Evolutionary conservation across 1,140 invertebrate species (phyloP), one percentile per base, ranked within the genome.

Genomic region (Stenopsyche tienmushanensis): DNA sequence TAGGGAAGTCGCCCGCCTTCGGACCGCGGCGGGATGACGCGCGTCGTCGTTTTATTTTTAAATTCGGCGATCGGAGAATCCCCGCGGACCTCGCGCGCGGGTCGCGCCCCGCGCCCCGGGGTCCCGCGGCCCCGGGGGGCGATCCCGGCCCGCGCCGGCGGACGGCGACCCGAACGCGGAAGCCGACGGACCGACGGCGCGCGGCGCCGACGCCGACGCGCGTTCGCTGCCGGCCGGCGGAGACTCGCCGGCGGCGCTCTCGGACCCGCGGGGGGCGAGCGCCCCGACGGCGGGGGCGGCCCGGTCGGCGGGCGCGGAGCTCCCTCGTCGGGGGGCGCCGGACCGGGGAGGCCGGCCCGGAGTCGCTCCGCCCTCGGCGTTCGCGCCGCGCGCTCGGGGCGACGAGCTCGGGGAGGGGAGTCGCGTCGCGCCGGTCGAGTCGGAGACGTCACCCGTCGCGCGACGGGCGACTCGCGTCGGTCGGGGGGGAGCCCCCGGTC

Each of bases 171-270:
- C 42, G 42, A 18, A 47, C 57, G 23, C 23, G 21, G 21, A 23
- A 60, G 57, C 47, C 57, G 47, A 60, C 57, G 57, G 47, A 60
- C 57, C 26, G 18, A 20, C 13, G n/a, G 42, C 42, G 9, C 57
- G 41, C 41, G 23, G 5, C 41, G 29, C 34, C 7, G 18, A 18
- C 42, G 20, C 55, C 42, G 39, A 15, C 55, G 15, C 42, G 45
- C 41, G 29, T 34, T 20, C 34, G 42, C 54, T 29, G 29, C 5
- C 54, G 23, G 45, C n/a, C 23, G 3, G 17, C 52, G 26, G 25
- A 26, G 10, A 49, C 21, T 3, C 47, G 21, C 47, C 9, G 10
- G 21, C 21, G 9, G 9, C 50, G 10, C 20, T 17, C 21, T 17
- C 18, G 1, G n/a, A n/a, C 23, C 10, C 26, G 50, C 24, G 50